Percentiles rank a stretch among this genome's conserved stretches.
Evolutionary conservation across 1,140 invertebrate species (phyloP).

Genomic region (Limonius californicus): DNA sequence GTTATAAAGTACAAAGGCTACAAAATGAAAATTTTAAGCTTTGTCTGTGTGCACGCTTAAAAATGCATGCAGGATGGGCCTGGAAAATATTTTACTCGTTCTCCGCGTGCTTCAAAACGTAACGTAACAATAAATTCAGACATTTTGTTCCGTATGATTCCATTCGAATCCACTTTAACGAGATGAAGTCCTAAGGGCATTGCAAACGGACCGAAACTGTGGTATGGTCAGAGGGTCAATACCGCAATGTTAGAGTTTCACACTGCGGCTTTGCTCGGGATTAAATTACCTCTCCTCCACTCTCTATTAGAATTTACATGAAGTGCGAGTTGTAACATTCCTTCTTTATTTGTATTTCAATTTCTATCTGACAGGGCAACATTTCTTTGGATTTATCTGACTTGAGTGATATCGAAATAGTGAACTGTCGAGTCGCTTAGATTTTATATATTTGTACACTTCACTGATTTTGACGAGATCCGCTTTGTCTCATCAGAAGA

Average conservation of each 20-base stretch:
- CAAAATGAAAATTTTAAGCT: too few relatives aligned
- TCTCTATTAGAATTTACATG: constrained; percentile 3
- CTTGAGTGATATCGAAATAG: background rate
- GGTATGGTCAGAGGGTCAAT: constrained; percentile 24
- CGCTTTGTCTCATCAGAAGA: background rate
- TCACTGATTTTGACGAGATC: background rate
- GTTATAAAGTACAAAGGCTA: too few relatives aligned
- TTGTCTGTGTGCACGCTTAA: too few relatives aligned
- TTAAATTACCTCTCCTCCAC: constrained; percentile 23
- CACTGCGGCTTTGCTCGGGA: constrained; percentile 22
- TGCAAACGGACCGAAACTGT: constrained; percentile 19
- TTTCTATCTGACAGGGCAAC: background rate
- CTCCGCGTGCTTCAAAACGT: too few relatives aligned
- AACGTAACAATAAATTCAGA: constrained; percentile 6
- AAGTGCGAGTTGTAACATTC: constrained; percentile 2
- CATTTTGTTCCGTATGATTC: constrained; percentile 7
- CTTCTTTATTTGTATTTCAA: background rate
- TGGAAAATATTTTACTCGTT: too few relatives aligned
- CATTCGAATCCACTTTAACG: constrained; percentile 6
- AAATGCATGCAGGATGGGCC: too few relatives aligned
- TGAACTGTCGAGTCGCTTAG: background rate
- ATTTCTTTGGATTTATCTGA: background rate
- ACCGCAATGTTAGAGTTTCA: constrained; percentile 26
- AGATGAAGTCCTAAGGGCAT: constrained; percentile 9
- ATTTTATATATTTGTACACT: background rate